A percentile compares a stretch with the other conserved stretches of the same genome.
phyloP scores from a whole-genome alignment of 2,113 vertebrate genomes.

The Brachyistius frenatus region DNA sequence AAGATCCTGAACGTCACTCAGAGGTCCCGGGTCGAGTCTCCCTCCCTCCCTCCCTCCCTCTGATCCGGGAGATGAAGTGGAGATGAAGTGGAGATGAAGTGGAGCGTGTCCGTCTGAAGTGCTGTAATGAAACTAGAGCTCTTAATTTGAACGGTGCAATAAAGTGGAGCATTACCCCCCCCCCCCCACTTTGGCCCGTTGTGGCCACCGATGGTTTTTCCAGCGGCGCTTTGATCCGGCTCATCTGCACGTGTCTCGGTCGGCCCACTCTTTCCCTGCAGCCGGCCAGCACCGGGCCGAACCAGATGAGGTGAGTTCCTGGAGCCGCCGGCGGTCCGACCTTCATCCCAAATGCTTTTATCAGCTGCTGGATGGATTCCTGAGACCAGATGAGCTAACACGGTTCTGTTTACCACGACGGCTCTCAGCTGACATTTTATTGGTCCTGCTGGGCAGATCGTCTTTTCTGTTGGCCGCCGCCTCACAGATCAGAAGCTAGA shows the following conservation, averaged over 20 bases:
- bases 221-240: constrained; percentile 75
- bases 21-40: too few relatives aligned
- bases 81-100: background rate
- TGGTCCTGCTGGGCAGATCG: constrained; percentile 43
- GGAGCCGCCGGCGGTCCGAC: constrained; percentile 49
- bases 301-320: constrained; percentile 66
- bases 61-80: too few relatives aligned
- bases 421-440: constrained; percentile 49
- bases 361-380: constrained; percentile 73
- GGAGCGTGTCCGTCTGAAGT: constrained; percentile 26
- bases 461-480: constrained; percentile 53
- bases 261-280: constrained; percentile 73
- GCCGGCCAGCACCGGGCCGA: constrained; percentile 52
- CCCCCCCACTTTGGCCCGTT: constrained; percentile 51
- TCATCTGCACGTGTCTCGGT: constrained; percentile 74
- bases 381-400: constrained; percentile 55
- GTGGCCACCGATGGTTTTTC: constrained; percentile 71
- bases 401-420: constrained; percentile 49
- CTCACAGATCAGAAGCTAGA: background rate
- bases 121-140: constrained; percentile 72
- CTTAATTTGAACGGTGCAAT: constrained; percentile 68
- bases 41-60: too few relatives aligned
- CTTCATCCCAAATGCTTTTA: constrained; percentile 66
- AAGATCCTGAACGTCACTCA: too few relatives aligned
- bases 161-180: constrained; percentile 65